Conservation (phyloP, 2,797 vertebrate genomes). For the Lophotriccus pileatus region DNA sequence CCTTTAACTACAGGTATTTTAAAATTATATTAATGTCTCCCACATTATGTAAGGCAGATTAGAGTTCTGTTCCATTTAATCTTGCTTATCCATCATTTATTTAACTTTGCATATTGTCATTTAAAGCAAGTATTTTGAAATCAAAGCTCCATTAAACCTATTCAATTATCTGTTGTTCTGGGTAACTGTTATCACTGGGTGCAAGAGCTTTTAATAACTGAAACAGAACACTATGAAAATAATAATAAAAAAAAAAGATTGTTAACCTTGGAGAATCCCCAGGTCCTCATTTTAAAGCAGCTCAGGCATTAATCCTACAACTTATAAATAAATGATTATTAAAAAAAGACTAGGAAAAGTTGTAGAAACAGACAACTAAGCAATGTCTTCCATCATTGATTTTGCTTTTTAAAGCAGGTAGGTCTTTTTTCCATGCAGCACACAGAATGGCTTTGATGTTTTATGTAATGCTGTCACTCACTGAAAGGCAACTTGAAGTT, state of each 20-base stretch:
- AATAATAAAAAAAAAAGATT: background rate
- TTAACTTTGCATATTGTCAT: constrained; percentile 45
- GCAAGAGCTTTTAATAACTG: constrained; percentile 29
- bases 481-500: background rate
- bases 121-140: constrained; percentile 51
- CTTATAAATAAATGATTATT: constrained; percentile 14
- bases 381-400: background rate
- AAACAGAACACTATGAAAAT: constrained; percentile 34
- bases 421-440: background rate
- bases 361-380: constrained; percentile 29
- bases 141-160: constrained; percentile 40
- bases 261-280: background rate
- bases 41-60: constrained; percentile 26
- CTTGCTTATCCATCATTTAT: constrained; percentile 31
- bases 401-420: constrained; percentile 1
- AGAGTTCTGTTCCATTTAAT: constrained; percentile 48
- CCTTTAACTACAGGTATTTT: constrained; percentile 23
- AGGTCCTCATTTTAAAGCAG: constrained; percentile 1
- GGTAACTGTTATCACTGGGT: background rate
- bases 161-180: constrained; percentile 38
- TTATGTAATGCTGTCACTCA: background rate
- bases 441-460: constrained; percentile 19
- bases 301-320: constrained; percentile 7
- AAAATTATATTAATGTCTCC: constrained; percentile 21
- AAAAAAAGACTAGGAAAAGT: background rate